Conservation (phyloP, 2,113 vertebrate species). For the Grammomys surdaster region DNA sequence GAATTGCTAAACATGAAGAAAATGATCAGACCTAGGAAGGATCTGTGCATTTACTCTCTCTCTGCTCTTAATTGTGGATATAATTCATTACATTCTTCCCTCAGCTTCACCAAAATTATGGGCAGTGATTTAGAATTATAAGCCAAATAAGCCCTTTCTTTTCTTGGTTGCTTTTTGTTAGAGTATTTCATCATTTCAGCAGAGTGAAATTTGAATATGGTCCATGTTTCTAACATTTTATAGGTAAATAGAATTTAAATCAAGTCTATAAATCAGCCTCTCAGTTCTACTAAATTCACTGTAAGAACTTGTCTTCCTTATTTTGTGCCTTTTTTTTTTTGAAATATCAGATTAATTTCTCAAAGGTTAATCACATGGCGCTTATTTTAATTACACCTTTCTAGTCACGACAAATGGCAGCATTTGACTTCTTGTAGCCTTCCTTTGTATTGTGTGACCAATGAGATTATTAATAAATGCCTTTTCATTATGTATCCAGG, state of each 20-base stretch:
- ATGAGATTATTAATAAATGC: slow-evolving; percentile 91
- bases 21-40: background rate
- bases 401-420: slow-evolving; percentile 88
- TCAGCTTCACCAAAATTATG: background rate
- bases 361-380: slow-evolving; percentile 88
- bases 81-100: background rate
- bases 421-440: slow-evolving; percentile 88
- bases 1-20: background rate
- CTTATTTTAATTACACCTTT: slow-evolving; percentile 89
- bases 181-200: background rate
- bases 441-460: slow-evolving; percentile 85
- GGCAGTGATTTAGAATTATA: background rate
- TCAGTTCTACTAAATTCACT: slow-evolving; percentile 85
- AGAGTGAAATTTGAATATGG: background rate
- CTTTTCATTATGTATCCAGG: slow-evolving; percentile 89
- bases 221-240: slow-evolving; percentile 69
- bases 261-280: slow-evolving; percentile 83
- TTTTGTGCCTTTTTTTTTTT: slow-evolving; percentile 79
- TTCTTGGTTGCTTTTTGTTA: background rate
- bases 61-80: too few species aligned
- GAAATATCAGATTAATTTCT: slow-evolving; percentile 87
- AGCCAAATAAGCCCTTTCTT: background rate
- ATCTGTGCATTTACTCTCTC: background rate
- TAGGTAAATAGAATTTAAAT: slow-evolving; percentile 78
- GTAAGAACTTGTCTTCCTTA: slow-evolving; percentile 85